Conservation (phyloP, 2,888 invertebrate genomes). For the Limnephilus rhombicus region DNA sequence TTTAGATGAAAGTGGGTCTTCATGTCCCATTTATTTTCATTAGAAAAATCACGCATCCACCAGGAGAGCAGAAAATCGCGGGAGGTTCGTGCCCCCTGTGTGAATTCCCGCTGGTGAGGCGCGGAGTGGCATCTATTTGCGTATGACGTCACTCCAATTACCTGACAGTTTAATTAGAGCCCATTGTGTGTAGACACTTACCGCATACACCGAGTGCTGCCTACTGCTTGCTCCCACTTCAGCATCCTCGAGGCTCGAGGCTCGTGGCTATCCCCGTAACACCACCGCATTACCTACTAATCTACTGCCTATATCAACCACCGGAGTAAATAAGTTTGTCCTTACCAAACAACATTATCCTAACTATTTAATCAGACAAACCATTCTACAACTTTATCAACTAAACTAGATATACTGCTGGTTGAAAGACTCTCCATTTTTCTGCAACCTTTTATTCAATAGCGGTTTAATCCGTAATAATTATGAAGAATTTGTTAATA, state of each 20-base stretch:
- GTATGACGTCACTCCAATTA: constrained; percentile 66
- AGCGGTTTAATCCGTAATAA: no score
- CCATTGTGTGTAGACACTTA: constrained; percentile 55
- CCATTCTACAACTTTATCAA: not conserved
- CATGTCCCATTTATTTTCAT: not conserved
- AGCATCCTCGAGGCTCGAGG: constrained; percentile 10
- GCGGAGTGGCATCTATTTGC: constrained; percentile 62
- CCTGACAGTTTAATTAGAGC: constrained; percentile 66
- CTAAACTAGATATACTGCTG: not conserved
- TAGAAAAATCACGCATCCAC: not conserved
- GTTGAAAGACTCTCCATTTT: not conserved
- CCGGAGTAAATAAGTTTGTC: not conserved
- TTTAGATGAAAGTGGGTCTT: not conserved
- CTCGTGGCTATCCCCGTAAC: not conserved
- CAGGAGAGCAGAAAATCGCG: not conserved
- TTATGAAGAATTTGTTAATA: no score
- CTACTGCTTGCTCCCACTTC: constrained; percentile 16
- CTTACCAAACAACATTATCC: not conserved
- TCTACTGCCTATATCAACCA: not conserved
- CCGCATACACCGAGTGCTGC: constrained; percentile 27
- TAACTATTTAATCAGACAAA: not conserved
- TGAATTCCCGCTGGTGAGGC: constrained; percentile 50
- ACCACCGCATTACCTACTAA: not conserved
- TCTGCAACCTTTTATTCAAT: not conserved
- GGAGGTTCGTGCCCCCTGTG: not conserved